Evolutionary conservation across 2,113 vertebrate genomes (phyloP).

Genomic region (Leucopsar rothschildi): DNA sequence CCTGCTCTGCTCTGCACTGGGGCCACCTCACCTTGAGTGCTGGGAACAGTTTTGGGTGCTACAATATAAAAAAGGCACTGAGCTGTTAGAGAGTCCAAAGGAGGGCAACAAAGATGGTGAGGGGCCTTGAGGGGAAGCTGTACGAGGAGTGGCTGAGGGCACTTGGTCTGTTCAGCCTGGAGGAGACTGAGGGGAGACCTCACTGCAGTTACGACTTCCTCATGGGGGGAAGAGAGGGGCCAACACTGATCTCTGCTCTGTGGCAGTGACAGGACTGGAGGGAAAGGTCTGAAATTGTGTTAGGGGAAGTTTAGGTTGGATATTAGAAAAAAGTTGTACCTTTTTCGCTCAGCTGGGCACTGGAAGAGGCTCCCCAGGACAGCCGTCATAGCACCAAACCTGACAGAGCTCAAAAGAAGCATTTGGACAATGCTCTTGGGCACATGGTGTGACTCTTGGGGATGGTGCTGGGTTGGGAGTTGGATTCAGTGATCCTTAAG

Average conservation of each 20-base stretch:
- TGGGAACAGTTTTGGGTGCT: background rate
- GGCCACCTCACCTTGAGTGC: fast-evolving
- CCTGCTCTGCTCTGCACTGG: fast-evolving
- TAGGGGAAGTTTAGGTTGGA: background rate
- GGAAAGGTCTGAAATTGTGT: background rate
- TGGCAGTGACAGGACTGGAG: background rate
- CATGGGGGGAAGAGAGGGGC: background rate
- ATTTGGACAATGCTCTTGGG: fast-evolving
- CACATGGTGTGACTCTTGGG: background rate
- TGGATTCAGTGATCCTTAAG: too few species aligned
- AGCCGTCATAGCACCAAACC: too few species aligned
- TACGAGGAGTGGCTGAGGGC: fast-evolving
- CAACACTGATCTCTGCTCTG: background rate
- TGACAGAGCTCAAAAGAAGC: background rate
- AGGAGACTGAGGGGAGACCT: background rate
- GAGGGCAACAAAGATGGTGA: background rate
- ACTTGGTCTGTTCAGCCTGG: background rate
- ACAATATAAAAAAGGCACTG: fast-evolving
- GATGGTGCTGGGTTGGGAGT: too few species aligned
- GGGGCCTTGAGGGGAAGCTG: too few species aligned
- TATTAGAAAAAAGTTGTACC: background rate
- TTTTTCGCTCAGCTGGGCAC: background rate
- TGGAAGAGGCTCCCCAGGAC: background rate
- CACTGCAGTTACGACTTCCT: background rate
- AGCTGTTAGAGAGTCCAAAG: background rate